Percentiles rank a stretch among this genome's conserved stretches.
Conservation (phyloP, 2,797 vertebrate genomes). For the Betta splendens region DNA sequence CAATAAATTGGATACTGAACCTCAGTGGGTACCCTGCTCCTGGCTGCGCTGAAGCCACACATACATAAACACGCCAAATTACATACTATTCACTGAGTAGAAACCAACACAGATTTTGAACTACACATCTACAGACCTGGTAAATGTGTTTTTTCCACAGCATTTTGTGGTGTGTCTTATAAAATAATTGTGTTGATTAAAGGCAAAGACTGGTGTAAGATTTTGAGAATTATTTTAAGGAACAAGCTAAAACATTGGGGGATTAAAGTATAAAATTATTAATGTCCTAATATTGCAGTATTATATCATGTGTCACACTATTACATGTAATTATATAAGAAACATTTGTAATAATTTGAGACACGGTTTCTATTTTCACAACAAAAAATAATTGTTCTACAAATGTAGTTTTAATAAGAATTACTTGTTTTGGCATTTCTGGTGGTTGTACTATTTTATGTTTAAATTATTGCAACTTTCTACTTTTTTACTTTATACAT, state of each 20-base stretch:
- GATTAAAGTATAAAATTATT: conserved; percentile 3
- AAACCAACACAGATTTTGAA: background rate
- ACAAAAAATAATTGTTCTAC: background rate
- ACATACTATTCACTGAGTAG: conserved; percentile 10
- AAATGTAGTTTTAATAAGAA: background rate
- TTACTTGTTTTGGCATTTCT: too few relatives aligned
- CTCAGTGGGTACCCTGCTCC: conserved; percentile 96
- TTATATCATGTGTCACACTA: background rate
- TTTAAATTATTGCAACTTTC: too few relatives aligned
- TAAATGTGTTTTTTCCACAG: conserved; percentile 8
- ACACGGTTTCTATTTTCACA: background rate
- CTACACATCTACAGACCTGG: conserved; percentile 1
- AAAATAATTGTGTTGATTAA: background rate
- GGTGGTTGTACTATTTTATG: too few relatives aligned
- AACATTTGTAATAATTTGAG: background rate
- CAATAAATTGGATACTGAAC: conserved; percentile 98
- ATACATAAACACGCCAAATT: conserved; percentile 4
- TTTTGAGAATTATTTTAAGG: conserved; percentile 9
- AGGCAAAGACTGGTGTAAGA: background rate
- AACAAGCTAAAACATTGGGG: background rate
- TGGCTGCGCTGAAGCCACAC: conserved; percentile 87
- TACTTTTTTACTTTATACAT: too few relatives aligned
- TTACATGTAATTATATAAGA: too few relatives aligned
- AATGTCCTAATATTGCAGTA: background rate
- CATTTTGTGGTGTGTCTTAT: conserved; percentile 2